A percentile compares a stretch with the other conserved stretches of the same genome.
These are phyloP conservation scores for Limanda limanda DNA, from an alignment of 2,113 vertebrate species.

Conservation along the genomic window DNA sequence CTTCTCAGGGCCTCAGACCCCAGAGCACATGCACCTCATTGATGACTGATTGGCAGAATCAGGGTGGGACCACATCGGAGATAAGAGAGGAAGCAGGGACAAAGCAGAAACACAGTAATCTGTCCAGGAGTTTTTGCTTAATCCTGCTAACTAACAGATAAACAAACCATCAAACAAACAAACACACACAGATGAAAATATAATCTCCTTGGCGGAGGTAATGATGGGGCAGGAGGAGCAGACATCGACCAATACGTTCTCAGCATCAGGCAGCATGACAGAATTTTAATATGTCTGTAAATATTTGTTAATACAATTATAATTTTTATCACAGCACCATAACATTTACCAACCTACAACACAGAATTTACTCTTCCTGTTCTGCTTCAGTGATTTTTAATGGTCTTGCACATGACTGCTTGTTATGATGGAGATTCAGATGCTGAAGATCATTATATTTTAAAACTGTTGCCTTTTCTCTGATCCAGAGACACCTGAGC, in stretches of 20 bases:
- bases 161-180: too few species aligned
- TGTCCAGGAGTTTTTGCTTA: too few species aligned
- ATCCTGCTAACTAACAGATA: too few species aligned
- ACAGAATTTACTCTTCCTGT: neutral
- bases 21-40: too few species aligned
- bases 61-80: too few species aligned
- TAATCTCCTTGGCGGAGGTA: too few species aligned
- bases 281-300: neutral
- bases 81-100: too few species aligned
- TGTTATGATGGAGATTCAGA: neutral
- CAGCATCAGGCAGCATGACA: neutral
- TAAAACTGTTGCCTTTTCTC: neutral
- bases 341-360: neutral
- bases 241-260: too few species aligned
- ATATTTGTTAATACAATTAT: neutral
- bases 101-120: too few species aligned
- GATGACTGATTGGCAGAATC: too few species aligned
- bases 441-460: neutral
- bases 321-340: neutral
- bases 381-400: neutral
- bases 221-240: neutral
- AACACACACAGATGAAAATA: too few species aligned
- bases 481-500: neutral
- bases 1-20: too few species aligned
- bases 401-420: neutral